Percentiles rank a stretch among this genome's conserved stretches.
Evolutionary conservation across 2,797 vertebrate species (phyloP).

Genomic region (Siniperca undulata): DNA sequence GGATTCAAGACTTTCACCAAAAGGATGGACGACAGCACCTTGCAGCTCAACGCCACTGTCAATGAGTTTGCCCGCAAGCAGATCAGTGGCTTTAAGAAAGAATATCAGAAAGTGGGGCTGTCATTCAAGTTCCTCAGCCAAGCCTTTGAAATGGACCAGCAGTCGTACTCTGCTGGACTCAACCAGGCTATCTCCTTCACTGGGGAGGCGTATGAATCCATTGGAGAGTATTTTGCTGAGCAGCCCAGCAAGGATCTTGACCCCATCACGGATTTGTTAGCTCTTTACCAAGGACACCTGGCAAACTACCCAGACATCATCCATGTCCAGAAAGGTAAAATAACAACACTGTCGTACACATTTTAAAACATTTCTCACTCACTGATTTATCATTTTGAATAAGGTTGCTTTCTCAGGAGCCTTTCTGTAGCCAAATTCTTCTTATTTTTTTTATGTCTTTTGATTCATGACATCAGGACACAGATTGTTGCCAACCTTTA

Average conservation of each 20-base stretch:
- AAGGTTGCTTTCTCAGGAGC: background rate
- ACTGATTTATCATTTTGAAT: background rate
- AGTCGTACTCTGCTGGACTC: conserved; percentile 90
- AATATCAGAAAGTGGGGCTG: conserved; percentile 97
- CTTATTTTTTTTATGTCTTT: background rate
- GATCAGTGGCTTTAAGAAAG: conserved; percentile 96
- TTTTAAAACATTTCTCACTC: background rate
- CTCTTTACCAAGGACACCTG: conserved; percentile 97
- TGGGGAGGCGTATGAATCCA: conserved; percentile 92
- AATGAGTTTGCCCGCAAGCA: conserved; percentile 97
- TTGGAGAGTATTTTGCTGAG: conserved; percentile 96
- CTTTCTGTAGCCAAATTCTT: background rate
- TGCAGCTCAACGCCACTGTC: conserved; percentile 93
- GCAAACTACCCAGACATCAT: conserved; percentile 99
- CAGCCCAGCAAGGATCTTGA: conserved; percentile 96
- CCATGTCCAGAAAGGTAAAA: conserved; percentile 99
- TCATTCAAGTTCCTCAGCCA: conserved; percentile 95
- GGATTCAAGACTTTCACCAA: conserved; percentile 96
- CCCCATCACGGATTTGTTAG: conserved; percentile 95
- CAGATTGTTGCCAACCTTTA: background rate
- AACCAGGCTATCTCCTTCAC: conserved; percentile 97
- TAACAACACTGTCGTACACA: background rate
- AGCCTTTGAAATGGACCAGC: conserved; percentile 97
- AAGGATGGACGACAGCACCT: conserved; percentile 95
- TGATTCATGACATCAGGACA: background rate